Base-by-base conservation (phyloP, 2,888 invertebrate genomes). In the Disparrhopalites patrizii region DNA sequence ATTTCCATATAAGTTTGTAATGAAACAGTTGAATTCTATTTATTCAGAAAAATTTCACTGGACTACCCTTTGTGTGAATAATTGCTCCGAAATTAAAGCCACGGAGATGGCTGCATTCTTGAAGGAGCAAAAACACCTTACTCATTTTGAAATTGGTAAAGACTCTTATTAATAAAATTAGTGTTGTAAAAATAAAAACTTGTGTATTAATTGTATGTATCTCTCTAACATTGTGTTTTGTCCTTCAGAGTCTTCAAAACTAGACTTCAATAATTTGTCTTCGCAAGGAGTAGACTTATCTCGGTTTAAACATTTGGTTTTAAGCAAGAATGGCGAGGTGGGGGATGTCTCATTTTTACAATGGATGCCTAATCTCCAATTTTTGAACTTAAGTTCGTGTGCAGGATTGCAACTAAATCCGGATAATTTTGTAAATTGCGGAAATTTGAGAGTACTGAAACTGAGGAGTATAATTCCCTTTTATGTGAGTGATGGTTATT, bases 401-500 rank as follows among this genome's bases (percentile, higher is more conserved):
- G 50, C 62, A 28, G 50, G 38, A 0, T 18, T 65, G n/a, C 56
- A 54, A 43, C 27, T 68, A 10, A 30, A 55, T 10, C 13, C 56
- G 4, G 43, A 56, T n/a, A 55, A 55, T 20, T 57, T 68, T 27
- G 18, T 31, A 20, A 28, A 23, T 33, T 36, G 38, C 25, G 52
- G 25, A n/a, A 57, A 38, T 13, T 31, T 68, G 18, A 47, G 56
- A 43, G 62, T 62, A 25, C 52, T 68, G 18, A 61, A 62, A 30
- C 62, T 68, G 65, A 60, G 61, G 28, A 62, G 68, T 33, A 62
- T 65, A 15, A 51, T 65, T 13, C 68, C 68, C 20, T 62, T 64
- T 57, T 64, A 68, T 38, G 65, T 65, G 58, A 58, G 65, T 36
- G 20, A 56, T 13, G 20, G 15, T 13, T n/a, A 33, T 38, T 31